These are phyloP conservation scores for Argyrosomus regius DNA, from an alignment of 2,797 vertebrate species.

Conservation along the genomic window DNA sequence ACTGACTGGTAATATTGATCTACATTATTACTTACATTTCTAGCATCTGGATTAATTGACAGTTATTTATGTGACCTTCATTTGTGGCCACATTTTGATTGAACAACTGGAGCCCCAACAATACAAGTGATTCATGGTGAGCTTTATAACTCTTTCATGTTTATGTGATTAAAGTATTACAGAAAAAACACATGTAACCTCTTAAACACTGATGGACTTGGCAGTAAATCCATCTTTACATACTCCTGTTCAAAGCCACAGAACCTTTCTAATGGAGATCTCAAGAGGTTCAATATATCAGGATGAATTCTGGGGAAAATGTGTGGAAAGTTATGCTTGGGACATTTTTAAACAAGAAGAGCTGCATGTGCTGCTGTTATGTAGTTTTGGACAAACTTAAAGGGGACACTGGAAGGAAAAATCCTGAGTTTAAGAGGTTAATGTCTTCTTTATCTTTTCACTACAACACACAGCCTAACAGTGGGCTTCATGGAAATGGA, in stretches of 20 bases:
- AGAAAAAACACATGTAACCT: constrained; percentile 25
- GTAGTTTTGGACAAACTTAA: background rate
- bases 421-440: constrained; percentile 5
- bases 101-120: constrained; percentile 18
- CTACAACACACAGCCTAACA: background rate
- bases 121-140: background rate
- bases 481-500: constrained; percentile 1
- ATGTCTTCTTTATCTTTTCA: background rate
- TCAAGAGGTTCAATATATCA: background rate
- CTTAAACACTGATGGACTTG: background rate
- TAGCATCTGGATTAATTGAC: background rate
- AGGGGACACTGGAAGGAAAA: background rate
- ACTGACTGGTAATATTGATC: background rate
- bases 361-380: background rate
- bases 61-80: background rate
- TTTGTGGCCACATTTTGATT: background rate
- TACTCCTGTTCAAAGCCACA: background rate
- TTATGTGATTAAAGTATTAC: background rate
- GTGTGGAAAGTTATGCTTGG: background rate
- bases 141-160: background rate
- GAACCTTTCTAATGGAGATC: background rate
- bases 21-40: background rate
- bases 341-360: background rate
- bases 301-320: background rate
- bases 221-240: background rate